These are phyloP conservation scores for Cercocebus atys DNA, from an alignment of 2,113 vertebrate species.

Conservation along the genomic window DNA sequence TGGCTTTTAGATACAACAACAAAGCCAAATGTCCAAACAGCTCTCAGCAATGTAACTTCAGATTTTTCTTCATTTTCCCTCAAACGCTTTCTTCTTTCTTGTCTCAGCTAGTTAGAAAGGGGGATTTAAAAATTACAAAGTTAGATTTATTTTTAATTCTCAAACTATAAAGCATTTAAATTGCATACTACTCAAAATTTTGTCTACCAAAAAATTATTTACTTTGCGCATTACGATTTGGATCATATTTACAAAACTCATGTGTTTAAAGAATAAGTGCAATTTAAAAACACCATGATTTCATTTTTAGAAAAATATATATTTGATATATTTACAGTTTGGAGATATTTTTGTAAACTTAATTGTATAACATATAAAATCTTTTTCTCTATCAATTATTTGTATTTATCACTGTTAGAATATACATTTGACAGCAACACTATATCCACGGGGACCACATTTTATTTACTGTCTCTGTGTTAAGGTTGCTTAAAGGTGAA, in stretches of 20 bases:
- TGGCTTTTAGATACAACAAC: constrained; percentile 64
- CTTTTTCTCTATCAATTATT: not conserved
- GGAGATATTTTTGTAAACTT: not conserved
- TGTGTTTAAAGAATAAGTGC: not conserved
- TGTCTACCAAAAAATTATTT: not conserved
- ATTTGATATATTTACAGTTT: not conserved
- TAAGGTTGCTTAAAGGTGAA: not conserved
- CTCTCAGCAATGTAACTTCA: constrained; percentile 45
- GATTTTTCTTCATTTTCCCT: constrained; percentile 43
- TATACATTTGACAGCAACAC: not conserved
- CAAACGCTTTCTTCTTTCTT: not conserved
- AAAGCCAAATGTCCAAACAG: constrained; percentile 46
- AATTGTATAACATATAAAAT: not conserved
- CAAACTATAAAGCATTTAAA: not conserved
- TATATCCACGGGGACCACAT: not conserved
- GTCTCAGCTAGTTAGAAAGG: not conserved
- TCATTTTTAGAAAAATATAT: not conserved
- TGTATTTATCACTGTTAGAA: not conserved
- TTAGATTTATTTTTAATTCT: not conserved
- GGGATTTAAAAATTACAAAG: not conserved
- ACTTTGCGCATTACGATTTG: not conserved
- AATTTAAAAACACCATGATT: not conserved
- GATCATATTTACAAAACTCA: not conserved
- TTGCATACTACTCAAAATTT: not conserved
- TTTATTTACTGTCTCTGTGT: not conserved